A percentile compares a stretch with the other conserved stretches of the same genome.
Conservation (phyloP, 2,888 invertebrate species). For the Apamea anceps region DNA sequence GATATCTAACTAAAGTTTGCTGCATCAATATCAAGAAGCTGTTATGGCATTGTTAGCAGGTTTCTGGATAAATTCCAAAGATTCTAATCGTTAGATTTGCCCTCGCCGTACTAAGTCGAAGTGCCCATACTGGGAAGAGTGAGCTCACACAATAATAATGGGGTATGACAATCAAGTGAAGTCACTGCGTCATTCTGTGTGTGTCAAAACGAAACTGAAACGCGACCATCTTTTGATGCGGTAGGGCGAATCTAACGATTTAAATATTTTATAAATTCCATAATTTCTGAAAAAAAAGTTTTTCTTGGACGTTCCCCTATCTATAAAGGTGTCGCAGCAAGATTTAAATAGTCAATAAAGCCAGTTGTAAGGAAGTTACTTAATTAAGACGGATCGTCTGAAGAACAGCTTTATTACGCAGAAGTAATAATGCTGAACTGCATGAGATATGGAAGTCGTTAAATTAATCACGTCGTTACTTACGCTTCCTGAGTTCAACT, state of each 20-base stretch:
- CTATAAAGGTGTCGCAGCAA: background rate
- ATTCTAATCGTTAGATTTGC: background rate
- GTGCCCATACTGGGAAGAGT: background rate
- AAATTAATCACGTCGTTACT: constrained; percentile 51
- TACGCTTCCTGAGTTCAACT: constrained; percentile 50
- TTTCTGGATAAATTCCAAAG: background rate
- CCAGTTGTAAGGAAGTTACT: constrained; percentile 33
- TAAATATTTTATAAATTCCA: background rate
- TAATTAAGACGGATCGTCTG: constrained; percentile 39
- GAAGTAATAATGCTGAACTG: constrained; percentile 50
- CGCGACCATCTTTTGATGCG: background rate
- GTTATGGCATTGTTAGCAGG: background rate
- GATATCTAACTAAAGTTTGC: background rate
- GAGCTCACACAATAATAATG: background rate
- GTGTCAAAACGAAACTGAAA: background rate
- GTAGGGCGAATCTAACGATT: background rate
- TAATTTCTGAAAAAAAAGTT: background rate
- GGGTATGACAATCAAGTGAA: background rate
- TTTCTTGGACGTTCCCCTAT: background rate
- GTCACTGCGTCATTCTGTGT: background rate
- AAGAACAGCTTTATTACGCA: constrained; percentile 44
- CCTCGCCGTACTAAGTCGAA: background rate
- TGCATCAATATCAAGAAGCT: background rate
- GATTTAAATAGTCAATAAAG: constrained; percentile 48
- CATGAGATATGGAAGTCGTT: constrained; percentile 47